These are phyloP conservation scores for Dendrophyllia cribrosa DNA, from an alignment of 64 coral and sea anemone genomes.

Conservation along the genomic window DNA sequence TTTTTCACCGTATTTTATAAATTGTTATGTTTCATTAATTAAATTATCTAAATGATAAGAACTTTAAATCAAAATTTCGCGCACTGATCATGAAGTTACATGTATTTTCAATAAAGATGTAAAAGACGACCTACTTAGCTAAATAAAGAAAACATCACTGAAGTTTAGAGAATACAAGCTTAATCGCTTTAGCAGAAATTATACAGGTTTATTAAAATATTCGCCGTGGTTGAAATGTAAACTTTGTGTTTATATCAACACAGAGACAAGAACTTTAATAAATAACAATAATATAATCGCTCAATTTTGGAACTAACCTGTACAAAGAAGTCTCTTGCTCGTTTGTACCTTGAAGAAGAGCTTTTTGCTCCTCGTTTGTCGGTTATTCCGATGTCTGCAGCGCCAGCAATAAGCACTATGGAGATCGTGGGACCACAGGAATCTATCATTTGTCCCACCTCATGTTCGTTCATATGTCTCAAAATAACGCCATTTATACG, in stretches of 20 bases:
- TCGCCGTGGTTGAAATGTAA: background rate
- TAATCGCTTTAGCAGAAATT: constrained; percentile 19
- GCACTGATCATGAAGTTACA: too few relatives aligned
- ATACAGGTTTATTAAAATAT: background rate
- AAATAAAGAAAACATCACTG: background rate
- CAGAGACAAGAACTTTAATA: constrained; percentile 20
- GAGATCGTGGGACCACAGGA: constrained; percentile 85
- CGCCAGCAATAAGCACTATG: constrained; percentile 90
- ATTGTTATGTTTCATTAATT: too few relatives aligned
- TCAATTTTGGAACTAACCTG: constrained; percentile 65
- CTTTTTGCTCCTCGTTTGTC: constrained; percentile 62
- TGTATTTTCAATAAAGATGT: background rate
- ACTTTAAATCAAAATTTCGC: background rate
- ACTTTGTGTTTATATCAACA: constrained; percentile 29
- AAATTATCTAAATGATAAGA: too few relatives aligned
- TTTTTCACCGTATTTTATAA: too few relatives aligned
- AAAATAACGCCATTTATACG: constrained; percentile 86
- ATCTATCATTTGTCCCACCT: constrained; percentile 87
- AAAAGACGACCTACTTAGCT: background rate
- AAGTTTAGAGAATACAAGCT: background rate
- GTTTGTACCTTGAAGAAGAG: constrained; percentile 79
- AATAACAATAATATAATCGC: constrained; percentile 34
- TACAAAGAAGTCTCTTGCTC: constrained; percentile 91
- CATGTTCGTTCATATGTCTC: constrained; percentile 80
- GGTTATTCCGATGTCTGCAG: constrained; percentile 74